Conservation (phyloP, 2,113 vertebrate species). For the Pedionomus torquatus region DNA sequence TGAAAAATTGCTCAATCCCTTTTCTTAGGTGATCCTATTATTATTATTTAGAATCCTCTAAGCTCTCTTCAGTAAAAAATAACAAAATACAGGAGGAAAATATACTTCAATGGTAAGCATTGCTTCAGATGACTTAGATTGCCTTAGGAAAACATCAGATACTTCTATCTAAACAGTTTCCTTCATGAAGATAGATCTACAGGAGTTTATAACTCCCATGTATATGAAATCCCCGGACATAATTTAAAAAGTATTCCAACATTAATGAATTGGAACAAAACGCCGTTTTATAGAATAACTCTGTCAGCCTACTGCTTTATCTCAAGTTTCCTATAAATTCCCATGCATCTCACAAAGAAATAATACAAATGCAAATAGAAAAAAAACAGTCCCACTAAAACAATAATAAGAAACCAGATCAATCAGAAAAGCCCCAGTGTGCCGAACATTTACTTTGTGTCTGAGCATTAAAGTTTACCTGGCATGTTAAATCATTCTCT, state of each 20-base stretch:
- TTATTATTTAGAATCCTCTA: neutral
- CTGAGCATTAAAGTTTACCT: neutral
- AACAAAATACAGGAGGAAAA: neutral
- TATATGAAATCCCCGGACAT: neutral
- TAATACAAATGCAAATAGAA: neutral
- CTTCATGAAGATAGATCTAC: neutral
- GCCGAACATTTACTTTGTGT: neutral
- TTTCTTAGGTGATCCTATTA: neutral
- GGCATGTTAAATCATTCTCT: neutral
- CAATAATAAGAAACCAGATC: neutral
- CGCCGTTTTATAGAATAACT: neutral
- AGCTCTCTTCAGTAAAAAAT: neutral
- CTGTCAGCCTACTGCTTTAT: neutral
- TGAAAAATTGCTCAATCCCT: neutral
- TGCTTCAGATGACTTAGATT: neutral
- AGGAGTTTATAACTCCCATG: neutral
- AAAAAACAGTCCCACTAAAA: neutral
- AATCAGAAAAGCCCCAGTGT: neutral
- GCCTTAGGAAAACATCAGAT: neutral
- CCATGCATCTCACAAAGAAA: neutral
- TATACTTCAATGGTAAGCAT: neutral
- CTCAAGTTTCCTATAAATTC: neutral
- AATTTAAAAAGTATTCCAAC: neutral
- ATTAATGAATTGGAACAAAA: constrained; percentile 5
- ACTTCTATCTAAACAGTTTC: neutral